Evolutionary conservation across 2,888 invertebrate genomes (phyloP).

Genomic region (Alentia gelatinosa): DNA sequence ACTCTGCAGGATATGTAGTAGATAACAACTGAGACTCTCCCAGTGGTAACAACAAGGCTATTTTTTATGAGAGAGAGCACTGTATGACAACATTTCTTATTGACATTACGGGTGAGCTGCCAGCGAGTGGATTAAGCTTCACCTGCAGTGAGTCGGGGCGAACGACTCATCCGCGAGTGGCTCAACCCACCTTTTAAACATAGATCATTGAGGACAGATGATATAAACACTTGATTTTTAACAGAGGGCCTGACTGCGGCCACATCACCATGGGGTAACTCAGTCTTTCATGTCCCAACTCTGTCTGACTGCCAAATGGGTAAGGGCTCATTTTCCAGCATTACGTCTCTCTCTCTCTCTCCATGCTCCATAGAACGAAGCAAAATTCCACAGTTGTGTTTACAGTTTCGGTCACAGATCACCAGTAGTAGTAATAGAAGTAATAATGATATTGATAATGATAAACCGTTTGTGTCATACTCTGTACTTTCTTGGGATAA

Average conservation of each 20-base stretch:
- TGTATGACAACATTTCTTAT: conserved; percentile 8
- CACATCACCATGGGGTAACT: conserved; percentile 24
- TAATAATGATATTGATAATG: conserved; percentile 46
- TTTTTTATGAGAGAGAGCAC: not conserved
- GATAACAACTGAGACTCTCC: conserved; percentile 41
- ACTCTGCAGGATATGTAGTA: conserved; percentile 51
- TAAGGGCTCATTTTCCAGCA: conserved; percentile 40
- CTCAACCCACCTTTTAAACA: conserved; percentile 33
- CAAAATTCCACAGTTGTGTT: conserved; percentile 8
- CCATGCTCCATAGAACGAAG: conserved; percentile 9
- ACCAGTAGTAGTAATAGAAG: conserved; percentile 34
- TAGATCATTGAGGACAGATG: not conserved
- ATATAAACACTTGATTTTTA: conserved; percentile 26
- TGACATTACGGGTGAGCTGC: conserved; percentile 21
- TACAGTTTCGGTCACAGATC: conserved; percentile 44
- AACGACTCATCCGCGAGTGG: not conserved
- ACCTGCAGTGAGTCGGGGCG: not conserved
- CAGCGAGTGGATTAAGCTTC: not conserved
- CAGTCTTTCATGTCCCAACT: conserved; percentile 47
- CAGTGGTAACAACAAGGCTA: conserved; percentile 48
- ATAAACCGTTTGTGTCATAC: conserved; percentile 43
- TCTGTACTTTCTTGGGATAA: conserved; percentile 22
- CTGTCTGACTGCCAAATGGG: conserved; percentile 26
- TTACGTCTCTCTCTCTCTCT: not conserved
- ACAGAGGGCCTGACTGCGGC: conserved; percentile 4